Base-by-base conservation (phyloP, 2,797 vertebrate genomes). In the Neosilurus hyrtlii region DNA sequence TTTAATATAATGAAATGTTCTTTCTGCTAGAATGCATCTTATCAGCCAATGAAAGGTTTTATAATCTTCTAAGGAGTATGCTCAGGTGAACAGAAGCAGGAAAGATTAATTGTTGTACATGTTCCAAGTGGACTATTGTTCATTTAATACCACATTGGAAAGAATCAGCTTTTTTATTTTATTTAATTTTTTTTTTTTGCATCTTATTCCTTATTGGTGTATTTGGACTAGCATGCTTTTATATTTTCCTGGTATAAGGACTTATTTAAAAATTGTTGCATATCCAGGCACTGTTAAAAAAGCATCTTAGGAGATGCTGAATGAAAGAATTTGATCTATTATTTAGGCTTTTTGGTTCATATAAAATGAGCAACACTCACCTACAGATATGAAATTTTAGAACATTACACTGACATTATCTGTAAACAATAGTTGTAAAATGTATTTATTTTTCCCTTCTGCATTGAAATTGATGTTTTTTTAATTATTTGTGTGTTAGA, bases 381-480 rank as follows among this genome's bases (percentile, higher is more conserved):
- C 24, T 52, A 49, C 6, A 52, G 12, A 52, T 7, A 15, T 5
- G 24, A n/a, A 0, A n/a, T 70, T 22, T 68, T 14, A 7, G 3
- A 70, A 71, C 54, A 72, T 74, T 11, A 74, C 26, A 35, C n/a
- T 30, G 71, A 57, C 71, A 56, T 54, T 73, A 20, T 57, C 26
- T 9, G 30, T 11, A 11, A 57, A 57, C 22, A 49, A 71, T 24
- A 56, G 15, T 54, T 72, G 12, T 24, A n/a, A 70, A n/a, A 70
- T n/a, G n/a, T 12, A 49, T 54, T 72, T 52, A 14, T 54, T 26
- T 73, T 54, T 18, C 71, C 1, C 54, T 10, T 30, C 15, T 26
- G 18, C 51, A 56, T 73, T 51, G 30, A 14, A 73, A 26, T 71
- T 70, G 70, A 72, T 24, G 7, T 51, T 49, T 6, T 68, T 22